Conservation (phyloP, 2,797 vertebrate genomes). For the Carduelis carduelis region DNA sequence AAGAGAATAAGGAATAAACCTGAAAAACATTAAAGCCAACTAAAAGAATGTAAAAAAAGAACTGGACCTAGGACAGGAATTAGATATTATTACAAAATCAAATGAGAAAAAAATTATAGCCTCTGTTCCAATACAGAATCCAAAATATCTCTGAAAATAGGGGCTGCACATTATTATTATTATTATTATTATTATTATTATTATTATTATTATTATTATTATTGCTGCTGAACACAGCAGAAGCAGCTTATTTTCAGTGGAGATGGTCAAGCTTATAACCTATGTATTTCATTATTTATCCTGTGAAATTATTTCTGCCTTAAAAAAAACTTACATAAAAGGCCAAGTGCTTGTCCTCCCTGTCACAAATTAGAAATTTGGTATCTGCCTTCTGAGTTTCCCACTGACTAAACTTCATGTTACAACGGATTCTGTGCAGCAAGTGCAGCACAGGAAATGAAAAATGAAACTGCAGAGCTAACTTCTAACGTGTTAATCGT, state of each 20-base stretch:
- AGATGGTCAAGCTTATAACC: not conserved
- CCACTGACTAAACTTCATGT: not conserved
- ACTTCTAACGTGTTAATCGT: not conserved
- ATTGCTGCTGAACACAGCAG: not conserved
- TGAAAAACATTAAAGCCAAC: not conserved
- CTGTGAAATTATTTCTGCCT: not conserved
- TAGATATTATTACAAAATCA: not conserved
- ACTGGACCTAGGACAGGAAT: not conserved
- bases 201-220: not conserved
- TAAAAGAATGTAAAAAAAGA: not conserved
- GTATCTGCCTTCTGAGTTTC: not conserved
- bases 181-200: too few species aligned
- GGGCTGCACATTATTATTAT: too few species aligned
- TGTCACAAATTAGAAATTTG: not conserved
- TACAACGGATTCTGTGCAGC: not conserved
- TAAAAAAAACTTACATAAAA: not conserved
- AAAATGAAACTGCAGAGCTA: not conserved
- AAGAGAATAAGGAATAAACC: not conserved
- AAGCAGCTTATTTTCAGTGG: not conserved
- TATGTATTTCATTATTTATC: not conserved
- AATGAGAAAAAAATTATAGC: not conserved
- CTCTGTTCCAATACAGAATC: not conserved
- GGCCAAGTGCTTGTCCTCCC: not conserved
- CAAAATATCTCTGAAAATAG: not conserved
- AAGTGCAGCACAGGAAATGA: not conserved